Percentiles rank a stretch among this genome's conserved stretches.
Conservation (phyloP, 1,140 invertebrate species). For the Gonatopus flavifemur region DNA sequence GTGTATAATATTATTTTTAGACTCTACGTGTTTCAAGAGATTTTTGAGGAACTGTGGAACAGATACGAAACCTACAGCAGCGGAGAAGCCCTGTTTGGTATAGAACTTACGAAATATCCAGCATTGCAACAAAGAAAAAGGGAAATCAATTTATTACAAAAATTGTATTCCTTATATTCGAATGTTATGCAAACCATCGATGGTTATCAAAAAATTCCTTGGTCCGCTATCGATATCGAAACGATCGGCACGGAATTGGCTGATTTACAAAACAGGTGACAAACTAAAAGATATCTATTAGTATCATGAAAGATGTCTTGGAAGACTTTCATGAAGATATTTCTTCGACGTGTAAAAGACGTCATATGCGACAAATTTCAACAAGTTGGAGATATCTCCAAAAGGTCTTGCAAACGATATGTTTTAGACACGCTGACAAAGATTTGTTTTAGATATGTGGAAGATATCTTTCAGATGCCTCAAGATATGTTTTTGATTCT, state of each 20-base stretch:
- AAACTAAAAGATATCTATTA: not conserved
- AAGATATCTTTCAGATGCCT: too few relatives aligned
- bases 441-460: too few relatives aligned
- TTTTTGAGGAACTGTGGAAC: constrained; percentile 79
- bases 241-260: constrained; percentile 75
- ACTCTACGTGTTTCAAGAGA: constrained; percentile 72
- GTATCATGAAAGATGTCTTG: too few relatives aligned
- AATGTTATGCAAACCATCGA: constrained; percentile 81
- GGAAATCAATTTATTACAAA: constrained; percentile 82
- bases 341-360: too few relatives aligned
- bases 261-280: constrained; percentile 80
- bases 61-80: constrained; percentile 77
- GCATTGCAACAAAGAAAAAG: constrained; percentile 74
- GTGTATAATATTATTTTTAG: constrained; percentile 48
- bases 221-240: constrained; percentile 83
- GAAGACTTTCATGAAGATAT: too few relatives aligned
- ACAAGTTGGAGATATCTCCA: too few relatives aligned
- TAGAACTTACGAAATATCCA: constrained; percentile 79
- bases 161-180: constrained; percentile 77
- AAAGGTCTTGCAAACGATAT: too few relatives aligned
- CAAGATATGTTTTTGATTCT: too few relatives aligned
- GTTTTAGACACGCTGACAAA: too few relatives aligned
- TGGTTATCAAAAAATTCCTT: constrained; percentile 81
- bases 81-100: constrained; percentile 81
- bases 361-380: too few relatives aligned